A percentile compares a stretch with the other conserved stretches of the same genome.
These are phyloP conservation scores for rat (Rattus norvegicus) DNA, from an alignment of 2,113 vertebrate species.

Conservation along the genomic window GRCr8 NC_086022.1:8123501-8124000, in stretches of 20 bases:
- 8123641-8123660: background rate
- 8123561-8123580: fast-evolving
- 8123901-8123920: background rate
- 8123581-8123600: background rate
- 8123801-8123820: too few relatives aligned
- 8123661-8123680: background rate
- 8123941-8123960: background rate
- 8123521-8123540: background rate
- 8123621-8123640: fast-evolving
- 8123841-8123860: fast-evolving
- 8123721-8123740: slow-evolving; percentile 18
- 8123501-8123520: background rate
- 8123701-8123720: background rate
- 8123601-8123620: background rate
- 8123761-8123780: background rate
- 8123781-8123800: background rate
- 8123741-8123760: slow-evolving; percentile 26
- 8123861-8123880: fast-evolving
- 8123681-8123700: background rate
- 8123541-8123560: background rate
- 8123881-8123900: fast-evolving
- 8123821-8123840: fast-evolving
- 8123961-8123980: background rate
- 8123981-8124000: background rate
- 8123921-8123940: background rate